phyloP scores from a whole-genome alignment of 2,113 vertebrate genomes.

The Tympanuchus pallidicinctus region DNA sequence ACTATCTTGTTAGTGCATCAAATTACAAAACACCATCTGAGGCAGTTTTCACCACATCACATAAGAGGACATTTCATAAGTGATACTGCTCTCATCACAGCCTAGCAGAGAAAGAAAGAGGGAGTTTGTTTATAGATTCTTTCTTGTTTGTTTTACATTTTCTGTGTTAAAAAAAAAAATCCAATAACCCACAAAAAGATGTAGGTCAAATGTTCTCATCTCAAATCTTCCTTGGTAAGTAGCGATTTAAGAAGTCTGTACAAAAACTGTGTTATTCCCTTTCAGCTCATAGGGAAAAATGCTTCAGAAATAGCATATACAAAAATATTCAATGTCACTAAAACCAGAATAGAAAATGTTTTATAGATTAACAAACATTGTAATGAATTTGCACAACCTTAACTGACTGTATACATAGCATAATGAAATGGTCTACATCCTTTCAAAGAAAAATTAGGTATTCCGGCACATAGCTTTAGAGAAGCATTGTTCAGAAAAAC shows the following conservation, averaged over 20 bases:
- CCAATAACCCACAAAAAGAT: constrained; percentile 67
- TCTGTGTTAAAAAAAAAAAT: constrained; percentile 61
- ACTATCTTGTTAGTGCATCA: constrained; percentile 67
- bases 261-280: constrained; percentile 69
- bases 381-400: constrained; percentile 91
- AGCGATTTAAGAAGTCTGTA: constrained; percentile 74
- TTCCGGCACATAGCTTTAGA: constrained; percentile 72
- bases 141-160: constrained; percentile 75
- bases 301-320: constrained; percentile 78
- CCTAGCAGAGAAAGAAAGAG: constrained; percentile 41
- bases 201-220: constrained; percentile 65
- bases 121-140: constrained; percentile 69
- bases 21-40: constrained; percentile 67
- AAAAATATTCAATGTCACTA: constrained; percentile 83
- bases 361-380: constrained; percentile 92
- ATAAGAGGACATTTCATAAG: constrained; percentile 60
- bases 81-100: constrained; percentile 64
- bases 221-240: constrained; percentile 71
- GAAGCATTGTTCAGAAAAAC: constrained; percentile 81
- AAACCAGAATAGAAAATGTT: constrained; percentile 87
- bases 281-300: constrained; percentile 78
- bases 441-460: constrained; percentile 80
- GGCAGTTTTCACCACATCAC: constrained; percentile 47
- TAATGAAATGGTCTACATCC: constrained; percentile 78
- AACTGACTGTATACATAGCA: constrained; percentile 85